Base-by-base conservation (phyloP, 2,797 vertebrate genomes). In the Hemibagrus guttatus region DNA sequence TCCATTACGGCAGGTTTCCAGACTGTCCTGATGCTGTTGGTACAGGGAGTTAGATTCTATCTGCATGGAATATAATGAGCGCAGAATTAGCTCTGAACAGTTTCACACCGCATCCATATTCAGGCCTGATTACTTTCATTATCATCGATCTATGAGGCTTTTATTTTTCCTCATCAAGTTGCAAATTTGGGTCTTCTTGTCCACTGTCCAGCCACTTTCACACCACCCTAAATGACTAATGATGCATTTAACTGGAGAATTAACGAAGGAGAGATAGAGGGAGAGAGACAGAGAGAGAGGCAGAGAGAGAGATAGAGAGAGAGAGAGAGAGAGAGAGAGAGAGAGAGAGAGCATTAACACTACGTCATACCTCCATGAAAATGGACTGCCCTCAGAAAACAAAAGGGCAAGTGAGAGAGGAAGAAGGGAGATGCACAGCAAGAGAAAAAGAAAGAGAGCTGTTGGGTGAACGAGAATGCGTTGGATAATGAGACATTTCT, bases 401-500 rank as follows among this genome's bases (percentile, higher is more conserved):
- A 81, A 87, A 63, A 71, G 91, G 90, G 85, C 86, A 83, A 88
- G 88, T 87, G 86, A 90, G 86, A 89, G 89, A 89, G 46, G 66
- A 64, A 58, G 72, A 90, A 89, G 90, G 92, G 92, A 92, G 86
- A 87, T 84, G 87, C 89, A 90, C 88, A 93, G 58, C 46, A 71
- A 82, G 89, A 89, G 68, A 81, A 72, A 83, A 81, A 88, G 86
- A 49, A 88, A 90, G 89, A 89, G 93, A 92, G 95, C 95, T 95
- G 95, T 93, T 93, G 95, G 95, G 87, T 92, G 89, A 87, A 94
- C 91, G 91, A 93, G 91, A 93, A 94, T 89, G 92, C 93, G 93
- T 95, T 96, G 94, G 96, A 97, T 97, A 96, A 97, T 94, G 95
- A 97, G 96, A 96, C 95, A 95, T 95, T 95, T 96, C 95, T 96